Evolutionary conservation across 2,113 vertebrate species (phyloP).

Genomic region (Alligator sinensis): DNA sequence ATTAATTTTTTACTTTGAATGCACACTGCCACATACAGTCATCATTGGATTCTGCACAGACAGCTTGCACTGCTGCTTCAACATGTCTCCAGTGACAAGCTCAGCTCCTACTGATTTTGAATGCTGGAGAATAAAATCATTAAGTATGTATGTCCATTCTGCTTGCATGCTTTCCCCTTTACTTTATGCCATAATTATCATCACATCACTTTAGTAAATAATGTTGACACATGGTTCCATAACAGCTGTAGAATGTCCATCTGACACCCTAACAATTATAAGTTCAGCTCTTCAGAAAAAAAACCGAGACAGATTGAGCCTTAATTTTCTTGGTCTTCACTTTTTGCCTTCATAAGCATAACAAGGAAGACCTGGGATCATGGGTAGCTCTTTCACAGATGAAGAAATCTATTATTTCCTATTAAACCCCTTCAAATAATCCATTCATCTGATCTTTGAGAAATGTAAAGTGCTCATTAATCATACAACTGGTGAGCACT

Average conservation of each 20-base stretch:
- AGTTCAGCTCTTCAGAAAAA: conserved; percentile 14
- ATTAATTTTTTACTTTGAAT: conserved; percentile 58
- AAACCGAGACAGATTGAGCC: not conserved
- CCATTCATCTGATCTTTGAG: not conserved
- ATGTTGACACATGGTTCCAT: conserved; percentile 60
- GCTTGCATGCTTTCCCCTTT: not conserved
- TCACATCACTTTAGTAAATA: conserved; percentile 63
- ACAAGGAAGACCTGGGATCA: not conserved
- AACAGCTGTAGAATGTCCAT: conserved; percentile 66
- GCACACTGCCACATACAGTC: conserved; percentile 7
- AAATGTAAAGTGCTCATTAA: conserved; percentile 47
- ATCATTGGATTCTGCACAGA: not conserved
- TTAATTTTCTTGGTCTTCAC: not conserved
- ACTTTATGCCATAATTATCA: conserved; percentile 16
- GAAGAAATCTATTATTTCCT: conserved; percentile 5
- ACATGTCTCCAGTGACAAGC: conserved; percentile 29
- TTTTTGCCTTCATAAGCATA: not conserved
- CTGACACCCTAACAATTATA: conserved; percentile 1
- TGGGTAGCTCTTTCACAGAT: not conserved
- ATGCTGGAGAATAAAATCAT: conserved; percentile 21
- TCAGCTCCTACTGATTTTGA: not conserved
- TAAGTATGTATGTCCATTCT: conserved; percentile 51
- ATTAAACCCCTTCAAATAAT: not conserved
- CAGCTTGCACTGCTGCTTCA: conserved; percentile 22
- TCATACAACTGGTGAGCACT: conserved; percentile 32